Percentiles rank a stretch among this genome's conserved stretches.
These are phyloP conservation scores for Orientallactaga bullata DNA, from an alignment of 2,113 vertebrate genomes.

Conservation along the genomic window DNA sequence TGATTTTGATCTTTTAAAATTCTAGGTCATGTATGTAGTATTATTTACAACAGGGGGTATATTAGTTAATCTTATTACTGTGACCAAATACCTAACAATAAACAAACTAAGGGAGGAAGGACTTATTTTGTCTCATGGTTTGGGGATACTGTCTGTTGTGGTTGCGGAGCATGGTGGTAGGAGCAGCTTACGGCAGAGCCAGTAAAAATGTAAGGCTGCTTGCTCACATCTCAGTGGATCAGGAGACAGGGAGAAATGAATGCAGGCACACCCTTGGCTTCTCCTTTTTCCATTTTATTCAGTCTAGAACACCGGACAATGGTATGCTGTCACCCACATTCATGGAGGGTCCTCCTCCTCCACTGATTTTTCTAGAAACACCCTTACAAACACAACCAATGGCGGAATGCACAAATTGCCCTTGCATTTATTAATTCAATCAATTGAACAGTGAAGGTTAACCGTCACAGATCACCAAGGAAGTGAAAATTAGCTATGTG, in stretches of 20 bases:
- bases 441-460: neutral
- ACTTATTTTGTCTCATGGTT: neutral
- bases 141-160: too few species aligned
- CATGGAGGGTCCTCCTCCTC: neutral
- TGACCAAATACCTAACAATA: too few species aligned
- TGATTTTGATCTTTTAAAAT: conserved; percentile 22
- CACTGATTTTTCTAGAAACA: neutral
- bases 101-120: neutral
- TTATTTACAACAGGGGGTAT: neutral
- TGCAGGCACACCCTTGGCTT: neutral
- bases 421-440: neutral
- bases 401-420: too few species aligned
- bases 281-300: neutral
- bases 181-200: too few species aligned
- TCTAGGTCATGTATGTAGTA: neutral
- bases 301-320: neutral
- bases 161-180: neutral
- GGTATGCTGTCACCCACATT: neutral
- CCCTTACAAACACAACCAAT: neutral
- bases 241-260: neutral
- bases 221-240: neutral
- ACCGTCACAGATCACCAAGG: neutral
- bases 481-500: neutral
- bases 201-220: too few species aligned
- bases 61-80: neutral